Percentiles rank a stretch among this genome's conserved stretches.
Evolutionary conservation across 2,888 invertebrate species (phyloP).

Genomic region (Luffia ferchaultella): DNA sequence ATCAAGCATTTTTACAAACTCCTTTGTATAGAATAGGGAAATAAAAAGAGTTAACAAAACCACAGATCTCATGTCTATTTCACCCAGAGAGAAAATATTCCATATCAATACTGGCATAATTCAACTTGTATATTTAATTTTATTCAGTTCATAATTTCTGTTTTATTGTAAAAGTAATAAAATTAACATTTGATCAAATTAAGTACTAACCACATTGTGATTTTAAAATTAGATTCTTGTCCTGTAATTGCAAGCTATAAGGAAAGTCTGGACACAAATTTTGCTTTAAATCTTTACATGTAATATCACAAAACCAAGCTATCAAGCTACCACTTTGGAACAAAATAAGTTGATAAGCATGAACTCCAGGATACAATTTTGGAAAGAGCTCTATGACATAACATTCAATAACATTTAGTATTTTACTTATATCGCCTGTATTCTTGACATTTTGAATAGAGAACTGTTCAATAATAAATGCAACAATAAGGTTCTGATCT

Average conservation of each 20-base stretch:
- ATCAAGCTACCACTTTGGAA: slow-evolving; percentile 37
- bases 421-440: slow-evolving; percentile 9
- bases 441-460: neutral
- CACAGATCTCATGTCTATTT: no score
- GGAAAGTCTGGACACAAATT: slow-evolving; percentile 53
- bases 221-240: slow-evolving; percentile 39
- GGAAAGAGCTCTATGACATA: slow-evolving; percentile 41
- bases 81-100: no score
- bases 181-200: neutral
- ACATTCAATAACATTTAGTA: slow-evolving; percentile 21
- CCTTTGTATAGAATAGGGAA: no score
- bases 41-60: no score
- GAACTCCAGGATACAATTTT: slow-evolving; percentile 32
- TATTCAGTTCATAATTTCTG: neutral
- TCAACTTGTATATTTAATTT: no score
- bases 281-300: slow-evolving; percentile 31
- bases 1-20: no score
- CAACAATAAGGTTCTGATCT: neutral
- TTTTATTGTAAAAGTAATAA: neutral
- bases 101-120: no score
- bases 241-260: slow-evolving; percentile 45
- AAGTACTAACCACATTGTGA: slow-evolving; percentile 37
- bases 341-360: slow-evolving; percentile 39
- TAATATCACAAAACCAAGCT: slow-evolving; percentile 56
- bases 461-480: neutral